A percentile compares a stretch with the other conserved stretches of the same genome.
Evolutionary conservation across 92 coral and sea anemone genomes (phyloP).

Genomic region (Epizoanthus scotinus): DNA sequence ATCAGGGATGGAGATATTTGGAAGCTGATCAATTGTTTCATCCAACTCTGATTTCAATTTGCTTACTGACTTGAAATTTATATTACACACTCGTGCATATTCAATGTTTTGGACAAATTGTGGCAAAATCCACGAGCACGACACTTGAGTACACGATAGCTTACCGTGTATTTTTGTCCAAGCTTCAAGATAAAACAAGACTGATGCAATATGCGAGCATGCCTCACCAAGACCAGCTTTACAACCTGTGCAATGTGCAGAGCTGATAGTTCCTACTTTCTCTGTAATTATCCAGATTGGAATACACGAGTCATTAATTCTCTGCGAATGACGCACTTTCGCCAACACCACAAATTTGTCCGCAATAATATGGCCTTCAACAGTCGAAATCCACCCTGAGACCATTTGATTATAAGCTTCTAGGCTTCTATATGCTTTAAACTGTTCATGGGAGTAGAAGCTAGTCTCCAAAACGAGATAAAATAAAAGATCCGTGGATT

Average conservation of each 20-base stretch:
- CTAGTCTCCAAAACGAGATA: conserved; percentile 8
- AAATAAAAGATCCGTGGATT: conserved; percentile 9
- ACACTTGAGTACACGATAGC: too few relatives aligned
- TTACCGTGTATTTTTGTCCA: too few relatives aligned
- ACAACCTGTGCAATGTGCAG: too few relatives aligned
- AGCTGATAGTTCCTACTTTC: too few relatives aligned
- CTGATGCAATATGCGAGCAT: too few relatives aligned
- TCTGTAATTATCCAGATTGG: too few relatives aligned
- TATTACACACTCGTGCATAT: not conserved
- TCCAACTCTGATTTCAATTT: not conserved
- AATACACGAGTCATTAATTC: conserved; percentile 4
- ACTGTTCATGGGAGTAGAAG: not conserved
- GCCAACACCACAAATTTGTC: not conserved
- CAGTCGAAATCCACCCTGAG: conserved; percentile 17
- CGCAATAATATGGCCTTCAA: conserved; percentile 1
- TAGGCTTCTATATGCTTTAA: conserved; percentile 16
- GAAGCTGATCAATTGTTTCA: not conserved
- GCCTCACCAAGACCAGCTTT: too few relatives aligned
- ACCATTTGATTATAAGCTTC: conserved; percentile 9
- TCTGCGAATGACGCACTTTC: conserved; percentile 12
- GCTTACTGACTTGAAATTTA: not conserved
- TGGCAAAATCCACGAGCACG: too few relatives aligned
- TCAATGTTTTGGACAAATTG: too few relatives aligned
- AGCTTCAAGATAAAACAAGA: too few relatives aligned
- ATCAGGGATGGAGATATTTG: too few relatives aligned